Evolutionary conservation across 2,888 invertebrate genomes (phyloP).

Genomic region (Hypselothyrea guttata): DNA sequence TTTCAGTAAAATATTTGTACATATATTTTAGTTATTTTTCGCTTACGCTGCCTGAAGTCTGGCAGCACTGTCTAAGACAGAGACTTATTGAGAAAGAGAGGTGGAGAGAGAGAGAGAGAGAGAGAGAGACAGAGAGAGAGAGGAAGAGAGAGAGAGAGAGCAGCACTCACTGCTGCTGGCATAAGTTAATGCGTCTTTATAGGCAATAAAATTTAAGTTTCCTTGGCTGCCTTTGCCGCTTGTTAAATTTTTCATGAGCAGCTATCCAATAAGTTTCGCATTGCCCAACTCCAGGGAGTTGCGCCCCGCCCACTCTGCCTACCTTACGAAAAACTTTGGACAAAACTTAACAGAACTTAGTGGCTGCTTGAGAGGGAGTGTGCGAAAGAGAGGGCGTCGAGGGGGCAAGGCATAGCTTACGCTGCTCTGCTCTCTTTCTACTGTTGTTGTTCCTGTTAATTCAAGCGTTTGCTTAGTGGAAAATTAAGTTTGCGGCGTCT

Average conservation of each 20-base stretch:
- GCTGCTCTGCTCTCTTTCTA: constrained; percentile 5
- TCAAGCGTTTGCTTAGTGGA: constrained; percentile 67
- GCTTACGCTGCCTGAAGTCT: too few relatives aligned
- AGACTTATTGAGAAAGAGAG: not conserved
- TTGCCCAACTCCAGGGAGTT: not conserved
- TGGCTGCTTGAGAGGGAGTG: constrained; percentile 45
- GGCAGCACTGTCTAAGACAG: too few relatives aligned
- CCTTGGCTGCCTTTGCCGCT: constrained; percentile 46
- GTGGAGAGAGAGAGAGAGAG: not conserved
- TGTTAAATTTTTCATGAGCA: constrained; percentile 70
- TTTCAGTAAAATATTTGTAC: too few relatives aligned
- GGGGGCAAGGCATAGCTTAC: constrained; percentile 10
- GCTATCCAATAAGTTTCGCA: constrained; percentile 42
- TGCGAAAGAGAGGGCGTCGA: not conserved
- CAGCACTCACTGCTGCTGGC: constrained; percentile 23
- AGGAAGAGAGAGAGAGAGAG: too few relatives aligned
- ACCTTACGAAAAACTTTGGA: constrained; percentile 53
- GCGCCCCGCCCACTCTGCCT: not conserved
- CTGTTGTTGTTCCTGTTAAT: constrained; percentile 68
- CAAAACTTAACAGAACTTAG: constrained; percentile 73
- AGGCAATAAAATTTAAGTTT: constrained; percentile 79
- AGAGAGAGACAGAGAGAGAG: not conserved
- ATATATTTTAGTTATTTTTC: too few relatives aligned
- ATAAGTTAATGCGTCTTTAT: constrained; percentile 77
- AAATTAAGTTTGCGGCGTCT: constrained; percentile 60